These are phyloP conservation scores for Embiotoca jacksoni DNA, from an alignment of 2,113 vertebrate genomes.

Conservation along the genomic window DNA sequence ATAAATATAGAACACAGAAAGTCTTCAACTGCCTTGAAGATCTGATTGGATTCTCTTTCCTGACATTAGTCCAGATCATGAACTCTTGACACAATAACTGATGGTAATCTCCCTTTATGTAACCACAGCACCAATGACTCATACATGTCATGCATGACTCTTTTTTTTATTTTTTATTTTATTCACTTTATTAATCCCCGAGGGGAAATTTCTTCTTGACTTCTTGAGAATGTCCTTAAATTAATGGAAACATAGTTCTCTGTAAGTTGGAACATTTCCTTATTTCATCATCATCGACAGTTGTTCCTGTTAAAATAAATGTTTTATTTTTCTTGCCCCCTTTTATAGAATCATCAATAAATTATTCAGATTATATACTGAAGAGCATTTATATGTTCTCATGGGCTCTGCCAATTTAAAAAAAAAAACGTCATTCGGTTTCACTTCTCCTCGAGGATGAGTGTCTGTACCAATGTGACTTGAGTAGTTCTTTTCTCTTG, in stretches of 20 bases:
- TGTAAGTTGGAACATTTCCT: background rate
- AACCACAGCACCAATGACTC: background rate
- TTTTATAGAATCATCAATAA: too few relatives aligned
- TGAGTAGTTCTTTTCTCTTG: background rate
- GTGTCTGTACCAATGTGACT: background rate
- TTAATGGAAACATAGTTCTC: background rate
- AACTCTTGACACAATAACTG: background rate
- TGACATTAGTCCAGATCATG: background rate
- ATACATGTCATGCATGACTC: background rate
- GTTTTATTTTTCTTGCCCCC: too few relatives aligned
- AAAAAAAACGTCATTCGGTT: conserved; percentile 6
- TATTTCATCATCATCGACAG: too few relatives aligned
- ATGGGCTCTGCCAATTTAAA: background rate
- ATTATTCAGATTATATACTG: background rate
- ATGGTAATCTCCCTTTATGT: background rate
- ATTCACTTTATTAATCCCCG: too few relatives aligned
- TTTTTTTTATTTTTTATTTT: too few relatives aligned
- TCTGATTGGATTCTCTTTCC: too few relatives aligned
- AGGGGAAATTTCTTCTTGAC: too few relatives aligned
- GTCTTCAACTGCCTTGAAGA: too few relatives aligned
- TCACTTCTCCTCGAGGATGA: conserved; percentile 11
- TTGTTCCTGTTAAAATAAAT: background rate
- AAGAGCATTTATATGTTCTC: background rate
- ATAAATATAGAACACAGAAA: too few relatives aligned
- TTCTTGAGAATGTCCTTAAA: background rate